Evolutionary conservation across 2,888 invertebrate species (phyloP).

Genomic region (Panzeria rudis): DNA sequence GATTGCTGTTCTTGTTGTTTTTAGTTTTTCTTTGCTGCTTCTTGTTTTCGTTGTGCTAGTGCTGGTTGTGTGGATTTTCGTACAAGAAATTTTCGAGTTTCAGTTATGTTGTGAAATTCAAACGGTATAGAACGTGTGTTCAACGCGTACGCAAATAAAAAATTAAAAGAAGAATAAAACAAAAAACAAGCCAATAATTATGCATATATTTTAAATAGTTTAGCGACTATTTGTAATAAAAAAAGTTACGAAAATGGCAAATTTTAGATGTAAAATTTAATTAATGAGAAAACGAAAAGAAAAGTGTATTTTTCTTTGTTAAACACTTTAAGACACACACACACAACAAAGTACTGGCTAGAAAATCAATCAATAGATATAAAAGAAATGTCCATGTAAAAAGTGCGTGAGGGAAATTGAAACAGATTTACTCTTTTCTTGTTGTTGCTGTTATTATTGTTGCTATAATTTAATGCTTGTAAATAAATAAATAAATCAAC

Average conservation of each 20-base stretch:
- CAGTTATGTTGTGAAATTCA: conserved; percentile 72
- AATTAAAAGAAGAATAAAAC: conserved; percentile 33
- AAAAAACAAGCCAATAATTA: conserved; percentile 14
- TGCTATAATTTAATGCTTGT: conserved; percentile 11
- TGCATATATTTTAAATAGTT: neutral
- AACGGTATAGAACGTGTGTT: conserved; percentile 68
- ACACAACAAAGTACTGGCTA: conserved; percentile 14
- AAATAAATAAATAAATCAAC: conserved; percentile 14
- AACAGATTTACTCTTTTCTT: neutral
- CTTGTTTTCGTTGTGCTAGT: conserved; percentile 12
- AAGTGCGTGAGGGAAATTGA: conserved; percentile 21
- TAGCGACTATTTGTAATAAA: conserved; percentile 25
- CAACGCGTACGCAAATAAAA: conserved; percentile 63
- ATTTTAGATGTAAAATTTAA: neutral
- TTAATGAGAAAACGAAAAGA: neutral
- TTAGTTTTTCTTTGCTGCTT: conserved; percentile 27
- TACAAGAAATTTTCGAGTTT: conserved; percentile 71
- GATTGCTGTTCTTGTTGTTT: conserved; percentile 41
- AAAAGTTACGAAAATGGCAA: neutral
- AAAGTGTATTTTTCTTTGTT: neutral
- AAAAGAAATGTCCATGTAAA: conserved; percentile 18
- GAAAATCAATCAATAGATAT: conserved; percentile 21
- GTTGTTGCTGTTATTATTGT: conserved; percentile 1
- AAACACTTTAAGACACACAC: neutral
- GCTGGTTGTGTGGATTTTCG: conserved; percentile 60